Conservation (phyloP, 2,113 vertebrate species). For the Hypanus sabinus region DNA sequence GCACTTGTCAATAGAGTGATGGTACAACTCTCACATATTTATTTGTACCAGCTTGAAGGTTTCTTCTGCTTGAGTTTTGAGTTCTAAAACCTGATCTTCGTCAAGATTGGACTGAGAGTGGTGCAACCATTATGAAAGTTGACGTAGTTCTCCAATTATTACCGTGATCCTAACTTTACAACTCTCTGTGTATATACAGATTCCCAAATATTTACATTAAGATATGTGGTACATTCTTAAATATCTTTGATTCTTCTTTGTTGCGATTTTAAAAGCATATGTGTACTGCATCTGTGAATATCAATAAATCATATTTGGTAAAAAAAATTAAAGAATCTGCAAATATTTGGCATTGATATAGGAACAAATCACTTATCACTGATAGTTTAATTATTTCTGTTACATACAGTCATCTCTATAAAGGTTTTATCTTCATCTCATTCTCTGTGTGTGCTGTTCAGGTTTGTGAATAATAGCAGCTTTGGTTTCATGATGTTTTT, state of each 20-base stretch:
- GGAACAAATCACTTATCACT: not conserved
- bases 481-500: not conserved
- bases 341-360: not conserved
- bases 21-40: too few relatives aligned
- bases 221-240: not conserved
- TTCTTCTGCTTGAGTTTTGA: not conserved
- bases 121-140: not conserved
- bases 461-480: not conserved
- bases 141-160: not conserved
- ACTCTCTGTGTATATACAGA: not conserved
- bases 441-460: not conserved
- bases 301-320: conserved; percentile 6
- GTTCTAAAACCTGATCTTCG: not conserved
- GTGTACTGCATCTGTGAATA: not conserved
- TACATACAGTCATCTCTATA: not conserved
- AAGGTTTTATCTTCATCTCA: not conserved
- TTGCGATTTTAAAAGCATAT: not conserved
- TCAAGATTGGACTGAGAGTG: not conserved
- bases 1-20: not conserved
- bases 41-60: too few relatives aligned
- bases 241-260: not conserved
- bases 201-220: not conserved
- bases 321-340: not conserved
- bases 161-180: not conserved
- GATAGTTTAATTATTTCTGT: not conserved